These are phyloP conservation scores for Zaprionus davidi DNA, from an alignment of 1,140 invertebrate species.

Conservation along the genomic window DNA sequence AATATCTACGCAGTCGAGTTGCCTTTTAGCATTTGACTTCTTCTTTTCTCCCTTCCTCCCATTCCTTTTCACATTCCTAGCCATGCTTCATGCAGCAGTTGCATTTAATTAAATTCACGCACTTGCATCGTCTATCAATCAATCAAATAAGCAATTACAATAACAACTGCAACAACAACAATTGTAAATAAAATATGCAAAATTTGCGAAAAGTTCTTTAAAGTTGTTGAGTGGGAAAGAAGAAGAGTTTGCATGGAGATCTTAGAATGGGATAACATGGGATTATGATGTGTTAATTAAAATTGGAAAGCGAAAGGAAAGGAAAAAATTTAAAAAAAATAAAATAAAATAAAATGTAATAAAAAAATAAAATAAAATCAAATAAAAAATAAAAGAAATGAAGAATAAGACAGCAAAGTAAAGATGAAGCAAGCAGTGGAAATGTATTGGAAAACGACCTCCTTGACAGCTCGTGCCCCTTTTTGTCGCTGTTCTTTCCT, in stretches of 20 bases:
- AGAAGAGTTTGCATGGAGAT: background rate
- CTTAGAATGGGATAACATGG: background rate
- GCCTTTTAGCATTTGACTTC: background rate
- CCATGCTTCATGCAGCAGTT: constrained; percentile 8
- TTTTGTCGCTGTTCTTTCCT: background rate
- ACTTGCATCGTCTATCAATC: constrained; percentile 44
- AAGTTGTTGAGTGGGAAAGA: background rate
- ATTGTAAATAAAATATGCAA: background rate
- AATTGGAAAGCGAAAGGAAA: background rate
- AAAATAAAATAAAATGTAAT: no score
- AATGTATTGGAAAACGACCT: background rate
- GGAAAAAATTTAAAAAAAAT: background rate
- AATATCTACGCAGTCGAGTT: constrained; percentile 3
- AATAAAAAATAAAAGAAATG: background rate
- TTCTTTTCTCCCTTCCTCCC: background rate
- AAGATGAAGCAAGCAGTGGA: background rate
- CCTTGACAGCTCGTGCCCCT: constrained; percentile 2
- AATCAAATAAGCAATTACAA: constrained; percentile 8
- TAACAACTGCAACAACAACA: background rate
- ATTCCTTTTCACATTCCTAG: background rate
- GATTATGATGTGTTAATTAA: constrained; percentile 7
- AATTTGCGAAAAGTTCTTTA: background rate
- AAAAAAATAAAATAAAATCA: no score
- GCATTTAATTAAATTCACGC: constrained; percentile 63
- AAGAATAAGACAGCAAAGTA: background rate